These are phyloP conservation scores for Odontomachus brunneus DNA, from an alignment of 1,140 invertebrate genomes.

Conservation along the genomic window DNA sequence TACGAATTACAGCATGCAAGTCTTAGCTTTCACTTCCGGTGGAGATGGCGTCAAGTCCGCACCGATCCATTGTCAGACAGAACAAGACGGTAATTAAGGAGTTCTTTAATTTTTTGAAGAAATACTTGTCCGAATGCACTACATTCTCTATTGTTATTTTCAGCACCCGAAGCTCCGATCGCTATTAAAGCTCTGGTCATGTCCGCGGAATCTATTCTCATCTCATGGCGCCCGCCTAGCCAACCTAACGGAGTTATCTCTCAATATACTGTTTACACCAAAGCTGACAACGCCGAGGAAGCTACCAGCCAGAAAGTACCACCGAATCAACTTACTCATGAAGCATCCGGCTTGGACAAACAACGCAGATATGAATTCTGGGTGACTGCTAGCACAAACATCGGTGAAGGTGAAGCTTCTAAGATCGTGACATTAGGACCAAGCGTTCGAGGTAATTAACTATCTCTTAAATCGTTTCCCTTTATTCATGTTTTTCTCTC, in stretches of 20 bases:
- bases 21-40: slow-evolving; percentile 96
- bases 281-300: slow-evolving; percentile 90
- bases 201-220: slow-evolving; percentile 95
- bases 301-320: slow-evolving; percentile 90
- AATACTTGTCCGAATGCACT: background rate
- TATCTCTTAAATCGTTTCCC: background rate
- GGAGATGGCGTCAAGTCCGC: slow-evolving; percentile 97
- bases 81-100: slow-evolving; percentile 93
- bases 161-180: slow-evolving; percentile 96
- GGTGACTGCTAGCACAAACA: slow-evolving; percentile 96
- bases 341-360: slow-evolving; percentile 93
- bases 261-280: slow-evolving; percentile 97
- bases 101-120: background rate
- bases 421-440: slow-evolving; percentile 93
- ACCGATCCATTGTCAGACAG: slow-evolving; percentile 96
- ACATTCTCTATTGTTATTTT: slow-evolving; percentile 54
- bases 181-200: slow-evolving; percentile 97
- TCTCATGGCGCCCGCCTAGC: slow-evolving; percentile 96
- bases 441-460: slow-evolving; percentile 89
- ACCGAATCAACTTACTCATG: slow-evolving; percentile 86
- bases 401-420: slow-evolving; percentile 96
- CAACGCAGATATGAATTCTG: slow-evolving; percentile 96
- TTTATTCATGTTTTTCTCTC: too few relatives aligned
- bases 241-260: slow-evolving; percentile 96
- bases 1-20: slow-evolving; percentile 99